phyloP scores from a whole-genome alignment of 2,113 vertebrate genomes.

The Empidonax traillii region DNA sequence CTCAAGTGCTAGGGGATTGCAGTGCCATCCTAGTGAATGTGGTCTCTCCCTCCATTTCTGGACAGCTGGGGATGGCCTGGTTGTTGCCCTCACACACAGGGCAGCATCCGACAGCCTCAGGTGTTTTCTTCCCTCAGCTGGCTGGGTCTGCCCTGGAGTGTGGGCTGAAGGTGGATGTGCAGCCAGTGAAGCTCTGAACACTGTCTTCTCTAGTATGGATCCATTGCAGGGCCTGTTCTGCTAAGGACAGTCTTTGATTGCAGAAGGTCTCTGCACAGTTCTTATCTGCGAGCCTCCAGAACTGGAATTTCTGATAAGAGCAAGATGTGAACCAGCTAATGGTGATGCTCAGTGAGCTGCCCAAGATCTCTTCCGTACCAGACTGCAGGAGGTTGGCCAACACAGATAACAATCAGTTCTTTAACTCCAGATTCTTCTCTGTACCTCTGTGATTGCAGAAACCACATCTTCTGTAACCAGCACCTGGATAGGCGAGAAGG shows the following conservation, averaged over 20 bases:
- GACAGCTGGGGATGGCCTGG: not conserved
- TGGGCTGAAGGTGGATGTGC: not conserved
- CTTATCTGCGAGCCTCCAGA: not conserved
- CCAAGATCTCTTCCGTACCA: not conserved
- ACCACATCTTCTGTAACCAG: slow-evolving; percentile 69
- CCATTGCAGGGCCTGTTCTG: not conserved
- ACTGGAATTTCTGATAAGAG: not conserved
- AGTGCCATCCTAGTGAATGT: accelerated
- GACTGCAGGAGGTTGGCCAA: not conserved
- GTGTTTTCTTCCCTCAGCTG: not conserved
- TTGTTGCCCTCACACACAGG: not conserved
- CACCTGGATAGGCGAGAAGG: slow-evolving; percentile 53
- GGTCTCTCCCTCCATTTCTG: not conserved
- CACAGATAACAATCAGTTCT: not conserved
- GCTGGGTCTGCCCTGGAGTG: not conserved
- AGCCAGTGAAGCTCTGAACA: not conserved
- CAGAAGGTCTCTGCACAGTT: not conserved
- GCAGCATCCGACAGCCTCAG: not conserved
- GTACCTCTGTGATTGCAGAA: slow-evolving; percentile 30
- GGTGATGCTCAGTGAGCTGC: not conserved
- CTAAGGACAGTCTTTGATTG: not conserved
- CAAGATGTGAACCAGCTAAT: not conserved
- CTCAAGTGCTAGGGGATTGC: not conserved
- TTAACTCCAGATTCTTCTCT: not conserved
- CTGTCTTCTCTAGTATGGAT: not conserved